Conservation (phyloP, 2,113 vertebrate species). For the Nannospalax galili region DNA sequence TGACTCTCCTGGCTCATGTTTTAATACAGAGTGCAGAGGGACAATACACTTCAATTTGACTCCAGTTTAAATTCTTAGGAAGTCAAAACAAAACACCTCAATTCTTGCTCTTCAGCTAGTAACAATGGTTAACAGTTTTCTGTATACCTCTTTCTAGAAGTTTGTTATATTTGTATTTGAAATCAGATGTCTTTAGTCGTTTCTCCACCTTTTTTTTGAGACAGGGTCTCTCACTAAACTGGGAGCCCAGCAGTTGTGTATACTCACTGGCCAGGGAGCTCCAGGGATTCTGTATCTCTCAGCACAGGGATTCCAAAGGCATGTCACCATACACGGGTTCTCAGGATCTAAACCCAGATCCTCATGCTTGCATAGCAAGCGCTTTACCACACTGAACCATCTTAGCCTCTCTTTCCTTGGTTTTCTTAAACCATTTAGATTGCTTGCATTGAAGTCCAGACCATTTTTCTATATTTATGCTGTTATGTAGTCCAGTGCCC, state of each 20-base stretch:
- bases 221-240: not conserved
- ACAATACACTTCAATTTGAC: no score
- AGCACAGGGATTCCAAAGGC: not conserved
- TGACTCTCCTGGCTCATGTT: no score
- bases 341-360: not conserved
- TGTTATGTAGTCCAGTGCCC: not conserved
- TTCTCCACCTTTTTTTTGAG: not conserved
- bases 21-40: no score
- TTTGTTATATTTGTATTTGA: not conserved
- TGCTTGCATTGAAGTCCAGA: not conserved
- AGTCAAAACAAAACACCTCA: not conserved
- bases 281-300: not conserved
- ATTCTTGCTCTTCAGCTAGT: not conserved
- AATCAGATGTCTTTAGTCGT: not conserved
- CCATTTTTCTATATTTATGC: conserved; percentile 36
- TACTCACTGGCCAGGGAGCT: no score
- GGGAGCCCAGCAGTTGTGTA: not conserved
- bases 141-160: not conserved
- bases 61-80: conserved; percentile 34
- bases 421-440: not conserved
- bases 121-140: conserved; percentile 32
- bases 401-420: no score
- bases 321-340: not conserved
- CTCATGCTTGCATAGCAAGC: not conserved
- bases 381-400: not conserved